phyloP scores from a whole-genome alignment of 1,140 invertebrate genomes.

The Stegodyphus dumicola region DNA sequence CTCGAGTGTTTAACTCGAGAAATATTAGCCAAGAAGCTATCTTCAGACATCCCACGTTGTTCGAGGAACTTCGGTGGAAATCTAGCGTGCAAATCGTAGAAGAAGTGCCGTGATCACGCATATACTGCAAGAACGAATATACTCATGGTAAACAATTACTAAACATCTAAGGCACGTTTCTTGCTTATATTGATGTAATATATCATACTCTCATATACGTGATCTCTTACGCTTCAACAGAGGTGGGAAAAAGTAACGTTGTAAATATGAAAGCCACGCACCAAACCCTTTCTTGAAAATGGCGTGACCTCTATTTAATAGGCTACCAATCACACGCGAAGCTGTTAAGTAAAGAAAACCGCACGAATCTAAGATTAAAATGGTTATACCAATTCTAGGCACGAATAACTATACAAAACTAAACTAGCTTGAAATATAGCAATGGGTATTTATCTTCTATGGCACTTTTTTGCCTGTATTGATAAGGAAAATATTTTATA shows the following conservation, averaged over 20 bases:
- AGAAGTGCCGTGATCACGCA: neutral
- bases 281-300: conserved; percentile 3
- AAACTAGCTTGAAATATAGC: too few species aligned
- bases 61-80: neutral
- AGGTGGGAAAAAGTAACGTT: conserved; percentile 10
- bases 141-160: conserved; percentile 17
- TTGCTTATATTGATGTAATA: neutral
- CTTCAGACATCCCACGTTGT: neutral
- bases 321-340: conserved; percentile 7
- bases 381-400: conserved; percentile 22
- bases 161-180: conserved; percentile 32
- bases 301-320: conserved; percentile 27
- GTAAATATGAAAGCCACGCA: conserved; percentile 3
- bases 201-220: conserved; percentile 9
- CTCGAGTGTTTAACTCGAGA: too few species aligned
- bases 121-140: too few species aligned
- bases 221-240: neutral
- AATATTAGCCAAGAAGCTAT: too few species aligned
- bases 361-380: conserved; percentile 10
- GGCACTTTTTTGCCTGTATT: too few species aligned
- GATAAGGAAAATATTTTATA: too few species aligned
- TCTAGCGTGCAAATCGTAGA: conserved; percentile 2
- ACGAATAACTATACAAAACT: conserved; percentile 15
- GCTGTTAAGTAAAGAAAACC: conserved; percentile 14
- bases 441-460: too few species aligned